Base-by-base conservation (phyloP, 2,888 invertebrate genomes). In the Drosophila prolongata region DNA sequence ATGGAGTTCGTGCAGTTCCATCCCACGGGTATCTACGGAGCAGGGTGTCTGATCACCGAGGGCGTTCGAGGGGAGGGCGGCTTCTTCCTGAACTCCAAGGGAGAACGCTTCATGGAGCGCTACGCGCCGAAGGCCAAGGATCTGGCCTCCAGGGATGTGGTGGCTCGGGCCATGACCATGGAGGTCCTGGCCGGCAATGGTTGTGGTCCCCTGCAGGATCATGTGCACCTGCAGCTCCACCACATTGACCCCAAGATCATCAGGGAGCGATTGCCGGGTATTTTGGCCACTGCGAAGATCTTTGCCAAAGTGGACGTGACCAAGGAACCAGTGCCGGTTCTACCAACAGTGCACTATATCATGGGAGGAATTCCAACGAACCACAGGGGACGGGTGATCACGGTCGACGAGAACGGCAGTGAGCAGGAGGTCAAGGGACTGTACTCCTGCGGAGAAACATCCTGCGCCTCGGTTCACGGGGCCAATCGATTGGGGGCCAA, bases 231-330 rank as follows among this genome's bases (percentile, higher is more conserved):
- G 1, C 98, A 99, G 91, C 94, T 99, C 49, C 98, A 98, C 92
- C 99, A 99, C 93, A 93, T 99, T 83, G 98, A 98, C 0, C 95
- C 96, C 35, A 97, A 98, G 71, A 97, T 98, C 91, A 94, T 99
- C 75, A 94, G 94, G 50, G 93, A 94, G 79, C 94, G 96, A 35
- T 93, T 98, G 83, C 98, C 98, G 38, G 99, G 99, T 72, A 99
- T 99, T 91, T 97, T 98, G 0, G 99, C 98, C 93, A 99, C 99
- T 0, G 99, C 99, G 3, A 97, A 97, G 96, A 98, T 99, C 91
- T 99, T 99, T 92, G 98, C 99, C 34, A 99, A 98, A n/a, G 99
- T 99, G 9, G 99, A 99, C 93, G 98, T 99, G n/a, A 98, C 98
- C 13, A 95, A 97, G 81, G 98, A 99, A 85, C 98, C 99, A n/a